Conservation (phyloP, 2,797 vertebrate genomes). For the Myiotriccus ornatus region DNA sequence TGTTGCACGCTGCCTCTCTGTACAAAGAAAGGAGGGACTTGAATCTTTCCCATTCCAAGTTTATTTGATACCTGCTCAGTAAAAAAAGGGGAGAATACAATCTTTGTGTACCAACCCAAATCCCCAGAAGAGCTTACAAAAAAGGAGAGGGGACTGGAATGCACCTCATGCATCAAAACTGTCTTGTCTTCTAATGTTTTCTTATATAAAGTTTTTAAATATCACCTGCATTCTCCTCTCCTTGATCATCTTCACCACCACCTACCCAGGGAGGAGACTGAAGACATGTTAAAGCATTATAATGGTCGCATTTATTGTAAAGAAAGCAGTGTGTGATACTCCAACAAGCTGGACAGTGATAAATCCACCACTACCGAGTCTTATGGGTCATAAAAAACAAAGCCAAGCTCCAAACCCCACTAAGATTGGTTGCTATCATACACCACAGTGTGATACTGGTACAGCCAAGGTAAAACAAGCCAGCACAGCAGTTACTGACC, state of each 20-base stretch:
- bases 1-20: neutral
- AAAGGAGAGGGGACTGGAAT: neutral
- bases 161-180: neutral
- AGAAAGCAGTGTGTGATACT: neutral
- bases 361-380: neutral
- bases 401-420: neutral
- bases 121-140: neutral
- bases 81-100: neutral
- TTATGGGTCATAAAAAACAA: neutral
- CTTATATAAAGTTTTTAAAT: neutral
- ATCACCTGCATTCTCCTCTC: neutral
- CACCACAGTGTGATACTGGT: neutral
- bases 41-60: neutral
- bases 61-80: neutral
- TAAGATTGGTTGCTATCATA: rapidly evolving
- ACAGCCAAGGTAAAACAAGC: neutral
- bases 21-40: neutral
- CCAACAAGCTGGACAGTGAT: neutral
- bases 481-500: neutral
- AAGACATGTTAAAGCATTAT: neutral
- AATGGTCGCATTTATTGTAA: neutral
- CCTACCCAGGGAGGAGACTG: neutral
- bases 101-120: neutral
- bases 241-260: neutral
- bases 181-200: rapidly evolving